Evolutionary conservation across 2,113 vertebrate genomes (phyloP).

Genomic region (Glaucidium brasilianum): DNA sequence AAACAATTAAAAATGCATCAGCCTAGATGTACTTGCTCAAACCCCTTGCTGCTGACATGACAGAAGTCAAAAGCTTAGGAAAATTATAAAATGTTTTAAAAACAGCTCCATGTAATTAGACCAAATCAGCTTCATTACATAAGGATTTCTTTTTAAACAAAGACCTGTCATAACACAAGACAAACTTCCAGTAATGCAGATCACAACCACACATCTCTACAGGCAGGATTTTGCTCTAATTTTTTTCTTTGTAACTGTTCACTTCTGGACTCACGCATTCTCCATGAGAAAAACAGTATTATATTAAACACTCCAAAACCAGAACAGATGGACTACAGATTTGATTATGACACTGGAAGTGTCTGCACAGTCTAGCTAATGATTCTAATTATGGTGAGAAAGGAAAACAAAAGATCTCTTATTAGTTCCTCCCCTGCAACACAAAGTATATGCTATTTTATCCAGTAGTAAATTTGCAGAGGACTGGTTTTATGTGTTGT

Average conservation of each 20-base stretch:
- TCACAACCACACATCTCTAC: background rate
- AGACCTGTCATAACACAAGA: background rate
- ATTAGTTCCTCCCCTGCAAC: background rate
- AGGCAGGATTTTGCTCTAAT: background rate
- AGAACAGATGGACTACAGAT: background rate
- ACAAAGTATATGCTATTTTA: background rate
- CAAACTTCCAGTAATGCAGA: background rate
- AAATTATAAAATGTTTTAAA: background rate
- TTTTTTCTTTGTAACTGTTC: background rate
- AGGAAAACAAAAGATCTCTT: background rate
- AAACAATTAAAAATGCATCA: slow-evolving; percentile 16
- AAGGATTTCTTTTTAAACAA: background rate
- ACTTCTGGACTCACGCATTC: background rate
- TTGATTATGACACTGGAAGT: background rate
- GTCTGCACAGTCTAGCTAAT: background rate
- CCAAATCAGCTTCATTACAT: background rate
- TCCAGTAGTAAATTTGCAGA: background rate
- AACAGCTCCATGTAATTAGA: background rate
- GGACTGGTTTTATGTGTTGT: background rate
- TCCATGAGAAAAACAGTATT: background rate
- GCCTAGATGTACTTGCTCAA: background rate
- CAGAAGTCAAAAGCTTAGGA: background rate
- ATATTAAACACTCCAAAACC: background rate
- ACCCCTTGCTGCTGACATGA: background rate
- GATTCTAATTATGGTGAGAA: background rate